These are phyloP conservation scores for Artibeus jamaicensis DNA, from an alignment of 2,797 vertebrate genomes.

Conservation along the genomic window DNA sequence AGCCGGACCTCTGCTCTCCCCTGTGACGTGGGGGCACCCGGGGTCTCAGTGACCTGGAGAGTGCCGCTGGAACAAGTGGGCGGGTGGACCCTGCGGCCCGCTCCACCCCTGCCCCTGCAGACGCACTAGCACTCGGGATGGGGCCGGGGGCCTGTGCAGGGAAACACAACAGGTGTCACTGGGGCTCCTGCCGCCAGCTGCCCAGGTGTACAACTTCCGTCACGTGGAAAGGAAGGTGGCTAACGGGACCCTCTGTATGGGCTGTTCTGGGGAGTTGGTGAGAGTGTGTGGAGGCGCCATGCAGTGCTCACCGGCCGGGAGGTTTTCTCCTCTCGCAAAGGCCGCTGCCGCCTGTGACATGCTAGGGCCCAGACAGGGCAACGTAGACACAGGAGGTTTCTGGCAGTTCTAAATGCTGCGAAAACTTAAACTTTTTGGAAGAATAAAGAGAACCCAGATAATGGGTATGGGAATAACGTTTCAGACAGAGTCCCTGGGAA, in stretches of 20 bases:
- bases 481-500: neutral
- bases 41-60: neutral
- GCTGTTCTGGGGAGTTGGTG: neutral
- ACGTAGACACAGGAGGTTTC: neutral
- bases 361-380: neutral
- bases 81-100: accelerated
- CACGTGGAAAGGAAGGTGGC: neutral
- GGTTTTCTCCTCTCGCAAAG: neutral
- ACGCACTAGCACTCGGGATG: neutral
- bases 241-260: accelerated
- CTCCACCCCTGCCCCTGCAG: neutral
- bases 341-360: accelerated
- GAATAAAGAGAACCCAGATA: neutral
- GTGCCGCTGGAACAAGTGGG: neutral
- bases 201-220: neutral
- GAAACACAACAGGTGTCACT: neutral
- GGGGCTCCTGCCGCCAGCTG: neutral
- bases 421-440: neutral
- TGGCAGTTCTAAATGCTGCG: neutral
- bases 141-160: neutral
- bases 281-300: too few relatives aligned
- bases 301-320: accelerated
- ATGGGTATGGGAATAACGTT: neutral
- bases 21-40: neutral
- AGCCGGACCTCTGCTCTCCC: neutral